A percentile compares a stretch with the other conserved stretches of the same genome.
phyloP scores from a whole-genome alignment of 2,113 vertebrate species.

The Nycticryphes semicollaris region DNA sequence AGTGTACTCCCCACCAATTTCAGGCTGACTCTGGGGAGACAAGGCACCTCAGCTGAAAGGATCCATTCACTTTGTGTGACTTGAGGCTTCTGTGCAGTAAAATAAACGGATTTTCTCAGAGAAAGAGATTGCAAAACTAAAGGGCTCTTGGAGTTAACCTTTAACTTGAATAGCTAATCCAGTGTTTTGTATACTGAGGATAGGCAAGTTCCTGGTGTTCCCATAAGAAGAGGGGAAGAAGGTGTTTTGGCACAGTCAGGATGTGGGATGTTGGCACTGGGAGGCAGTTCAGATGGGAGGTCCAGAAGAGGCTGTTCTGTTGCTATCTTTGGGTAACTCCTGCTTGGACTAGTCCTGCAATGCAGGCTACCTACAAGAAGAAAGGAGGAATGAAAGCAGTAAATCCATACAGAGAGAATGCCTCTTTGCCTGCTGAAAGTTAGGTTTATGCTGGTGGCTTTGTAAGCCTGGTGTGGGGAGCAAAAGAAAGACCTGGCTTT shows the following conservation, averaged over 20 bases:
- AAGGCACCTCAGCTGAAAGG: not conserved
- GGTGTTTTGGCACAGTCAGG: not conserved
- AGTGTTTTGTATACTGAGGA: not conserved
- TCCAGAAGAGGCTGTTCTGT: not conserved
- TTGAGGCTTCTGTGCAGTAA: not conserved
- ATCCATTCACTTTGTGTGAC: not conserved
- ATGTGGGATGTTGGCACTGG: not conserved
- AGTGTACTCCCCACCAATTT: not conserved
- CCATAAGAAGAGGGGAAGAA: not conserved
- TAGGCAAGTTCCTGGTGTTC: not conserved
- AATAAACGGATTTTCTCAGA: not conserved
- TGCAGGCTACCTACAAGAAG: not conserved
- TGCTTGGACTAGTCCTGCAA: not conserved
- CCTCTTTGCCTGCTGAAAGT: not conserved
- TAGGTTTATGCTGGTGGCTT: not conserved
- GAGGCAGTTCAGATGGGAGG: not conserved
- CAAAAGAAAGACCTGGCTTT: not conserved
- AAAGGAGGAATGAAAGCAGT: not conserved
- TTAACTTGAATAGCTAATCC: constrained; percentile 22
- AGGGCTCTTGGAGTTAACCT: constrained; percentile 21
- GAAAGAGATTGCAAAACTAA: not conserved
- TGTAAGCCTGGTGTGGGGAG: not conserved
- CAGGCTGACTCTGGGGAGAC: not conserved
- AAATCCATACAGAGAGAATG: not conserved
- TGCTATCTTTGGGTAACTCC: not conserved